Percentiles rank a stretch among this genome's conserved stretches.
Evolutionary conservation across 2,113 vertebrate species (phyloP).

Genomic region (Phyllopteryx taeniolatus): DNA sequence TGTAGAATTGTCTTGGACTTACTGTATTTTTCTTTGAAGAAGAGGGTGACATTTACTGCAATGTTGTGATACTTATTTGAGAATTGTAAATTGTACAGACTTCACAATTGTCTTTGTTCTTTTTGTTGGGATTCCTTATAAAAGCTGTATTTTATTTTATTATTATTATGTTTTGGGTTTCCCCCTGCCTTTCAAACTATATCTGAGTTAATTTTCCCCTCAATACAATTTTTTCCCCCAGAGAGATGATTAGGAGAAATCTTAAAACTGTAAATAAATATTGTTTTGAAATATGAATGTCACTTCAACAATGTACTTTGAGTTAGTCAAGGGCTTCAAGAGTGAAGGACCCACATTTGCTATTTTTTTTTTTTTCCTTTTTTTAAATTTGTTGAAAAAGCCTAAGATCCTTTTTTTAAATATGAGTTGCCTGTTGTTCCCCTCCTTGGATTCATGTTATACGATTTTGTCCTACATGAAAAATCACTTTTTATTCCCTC

Average conservation of each 20-base stretch:
- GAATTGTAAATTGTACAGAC: constrained; percentile 72
- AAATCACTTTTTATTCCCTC: constrained; percentile 80
- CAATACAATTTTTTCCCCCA: constrained; percentile 59
- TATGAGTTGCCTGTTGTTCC: constrained; percentile 42
- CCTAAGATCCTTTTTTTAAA: constrained; percentile 64
- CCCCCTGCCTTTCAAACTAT: constrained; percentile 43
- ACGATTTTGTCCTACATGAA: constrained; percentile 74
- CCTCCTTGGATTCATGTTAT: constrained; percentile 73
- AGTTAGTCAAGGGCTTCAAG: constrained; percentile 80
- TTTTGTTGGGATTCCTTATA: constrained; percentile 60
- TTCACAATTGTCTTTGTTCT: constrained; percentile 60
- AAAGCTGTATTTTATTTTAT: constrained; percentile 37
- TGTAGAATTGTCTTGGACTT: constrained; percentile 67
- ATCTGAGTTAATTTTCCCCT: constrained; percentile 72
- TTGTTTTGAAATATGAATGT: constrained; percentile 86
- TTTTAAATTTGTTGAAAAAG: constrained; percentile 79
- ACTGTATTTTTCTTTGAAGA: constrained; percentile 63
- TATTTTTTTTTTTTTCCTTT: constrained; percentile 64
- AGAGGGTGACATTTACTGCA: constrained; percentile 67
- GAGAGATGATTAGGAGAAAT: constrained; percentile 75
- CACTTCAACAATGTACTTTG: constrained; percentile 79
- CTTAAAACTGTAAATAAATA: constrained; percentile 80
- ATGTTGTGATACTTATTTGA: constrained; percentile 74
- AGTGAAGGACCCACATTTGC: constrained; percentile 71
- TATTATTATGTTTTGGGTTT: constrained; percentile 9